Percentiles rank a stretch among this genome's conserved stretches.
Evolutionary conservation across 2,888 invertebrate species (phyloP).

Genomic region (Nephrocerus scutellatus): DNA sequence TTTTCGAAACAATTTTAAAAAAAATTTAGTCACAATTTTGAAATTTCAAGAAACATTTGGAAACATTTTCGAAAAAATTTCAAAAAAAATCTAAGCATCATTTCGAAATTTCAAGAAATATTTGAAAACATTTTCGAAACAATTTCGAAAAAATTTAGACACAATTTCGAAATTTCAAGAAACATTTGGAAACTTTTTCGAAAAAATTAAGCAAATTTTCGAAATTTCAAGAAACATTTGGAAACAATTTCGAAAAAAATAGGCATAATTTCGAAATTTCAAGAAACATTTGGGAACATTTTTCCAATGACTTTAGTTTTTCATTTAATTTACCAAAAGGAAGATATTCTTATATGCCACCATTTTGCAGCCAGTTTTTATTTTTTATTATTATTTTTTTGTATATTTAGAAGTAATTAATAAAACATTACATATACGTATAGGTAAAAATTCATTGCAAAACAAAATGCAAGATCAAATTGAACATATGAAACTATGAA

Average conservation of each 20-base stretch:
- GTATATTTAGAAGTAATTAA: too few species aligned
- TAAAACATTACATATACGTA: too few species aligned
- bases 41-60: constrained; percentile 11
- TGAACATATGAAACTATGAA: constrained; percentile 19
- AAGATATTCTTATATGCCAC: too few species aligned
- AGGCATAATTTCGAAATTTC: constrained; percentile 11
- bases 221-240: constrained; percentile 8
- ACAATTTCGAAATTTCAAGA: constrained; percentile 2
- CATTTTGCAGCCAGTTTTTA: too few species aligned
- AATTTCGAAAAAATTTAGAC: too few species aligned
- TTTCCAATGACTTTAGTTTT: too few species aligned
- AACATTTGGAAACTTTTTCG: constrained; percentile 15
- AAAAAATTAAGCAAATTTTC: constrained; percentile 1
- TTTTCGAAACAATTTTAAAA: constrained; percentile 14
- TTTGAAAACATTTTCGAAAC: constrained; percentile 14
- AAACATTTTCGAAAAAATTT: constrained; percentile 20
- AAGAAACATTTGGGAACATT: constrained; percentile 13
- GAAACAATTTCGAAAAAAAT: constrained; percentile 14
- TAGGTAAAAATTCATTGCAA: too few species aligned
- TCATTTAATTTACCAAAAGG: too few species aligned
- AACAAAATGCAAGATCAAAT: too few species aligned
- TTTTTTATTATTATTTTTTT: too few species aligned
- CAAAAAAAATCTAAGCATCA: too few species aligned
- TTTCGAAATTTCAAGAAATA: constrained; percentile 8
- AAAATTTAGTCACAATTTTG: constrained; percentile 9